Evolutionary conservation across 2,888 invertebrate genomes (phyloP).

Genomic region (Cephonodes hylas): DNA sequence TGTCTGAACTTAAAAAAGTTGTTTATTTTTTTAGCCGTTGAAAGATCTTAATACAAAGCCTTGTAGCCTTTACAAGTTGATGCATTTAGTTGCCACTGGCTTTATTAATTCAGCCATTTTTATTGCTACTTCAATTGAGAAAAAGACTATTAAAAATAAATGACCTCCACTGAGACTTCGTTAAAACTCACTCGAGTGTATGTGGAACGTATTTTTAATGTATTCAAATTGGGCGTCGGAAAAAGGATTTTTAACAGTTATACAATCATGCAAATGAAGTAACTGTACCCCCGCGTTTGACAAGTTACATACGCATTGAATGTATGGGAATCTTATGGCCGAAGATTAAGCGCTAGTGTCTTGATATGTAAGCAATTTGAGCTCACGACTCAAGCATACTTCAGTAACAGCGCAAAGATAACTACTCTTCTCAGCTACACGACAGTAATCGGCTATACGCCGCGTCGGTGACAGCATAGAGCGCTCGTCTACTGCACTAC

Average conservation of each 20-base stretch:
- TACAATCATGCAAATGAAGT: constrained; percentile 5
- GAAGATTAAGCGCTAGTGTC: neutral
- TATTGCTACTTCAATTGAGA: neutral
- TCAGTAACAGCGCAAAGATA: neutral
- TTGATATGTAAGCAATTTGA: neutral
- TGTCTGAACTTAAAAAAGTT: constrained; percentile 5
- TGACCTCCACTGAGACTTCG: neutral
- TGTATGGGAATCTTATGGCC: neutral
- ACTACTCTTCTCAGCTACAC: neutral
- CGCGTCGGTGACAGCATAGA: neutral
- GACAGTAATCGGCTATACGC: neutral
- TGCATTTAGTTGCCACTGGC: neutral
- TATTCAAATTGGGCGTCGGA: neutral
- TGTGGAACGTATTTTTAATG: neutral
- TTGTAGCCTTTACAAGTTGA: constrained; percentile 6
- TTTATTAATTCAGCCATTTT: constrained; percentile 5
- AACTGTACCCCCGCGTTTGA: neutral
- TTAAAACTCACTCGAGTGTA: neutral
- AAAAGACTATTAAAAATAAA: neutral
- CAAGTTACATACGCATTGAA: neutral
- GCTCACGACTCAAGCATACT: neutral
- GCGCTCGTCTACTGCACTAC: neutral
- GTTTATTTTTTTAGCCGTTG: constrained; percentile 1
- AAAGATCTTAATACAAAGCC: constrained; percentile 3
- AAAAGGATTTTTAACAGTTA: constrained; percentile 2